These are phyloP conservation scores for Cryptomyrus ogoouensis DNA, from an alignment of 2,113 vertebrate genomes.

Conservation along the genomic window DNA sequence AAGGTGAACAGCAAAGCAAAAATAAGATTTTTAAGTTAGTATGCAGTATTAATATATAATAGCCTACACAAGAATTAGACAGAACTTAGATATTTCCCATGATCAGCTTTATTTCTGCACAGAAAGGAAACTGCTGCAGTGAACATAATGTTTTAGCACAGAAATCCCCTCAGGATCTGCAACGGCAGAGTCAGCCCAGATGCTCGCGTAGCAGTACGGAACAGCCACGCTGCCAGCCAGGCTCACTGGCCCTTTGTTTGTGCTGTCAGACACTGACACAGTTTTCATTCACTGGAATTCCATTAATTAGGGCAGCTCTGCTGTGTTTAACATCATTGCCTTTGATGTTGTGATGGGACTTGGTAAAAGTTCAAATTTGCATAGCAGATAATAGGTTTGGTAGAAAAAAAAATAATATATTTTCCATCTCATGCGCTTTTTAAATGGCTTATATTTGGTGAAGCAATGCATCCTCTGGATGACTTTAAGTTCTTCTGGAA, in stretches of 20 bases:
- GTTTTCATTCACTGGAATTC: neutral
- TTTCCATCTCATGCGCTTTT: neutral
- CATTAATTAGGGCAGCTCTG: slow-evolving; percentile 6
- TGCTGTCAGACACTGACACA: neutral
- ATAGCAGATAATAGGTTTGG: neutral
- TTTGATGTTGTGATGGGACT: neutral
- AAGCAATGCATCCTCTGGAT: neutral
- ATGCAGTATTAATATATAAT: neutral
- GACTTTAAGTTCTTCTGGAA: neutral
- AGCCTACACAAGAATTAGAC: neutral
- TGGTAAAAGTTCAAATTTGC: too few species aligned
- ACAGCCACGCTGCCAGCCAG: neutral
- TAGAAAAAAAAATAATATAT: neutral
- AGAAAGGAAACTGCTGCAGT: neutral
- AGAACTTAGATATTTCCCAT: neutral
- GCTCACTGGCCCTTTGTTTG: neutral
- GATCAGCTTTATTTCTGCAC: neutral
- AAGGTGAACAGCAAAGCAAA: neutral
- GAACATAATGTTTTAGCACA: neutral
- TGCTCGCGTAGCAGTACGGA: neutral
- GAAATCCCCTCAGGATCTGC: neutral
- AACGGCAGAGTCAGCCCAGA: neutral
- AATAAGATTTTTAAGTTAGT: neutral
- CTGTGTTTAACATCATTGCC: neutral
- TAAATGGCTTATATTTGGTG: neutral